Evolutionary conservation across 2,888 invertebrate species (phyloP), one percentile per base, ranked within the genome.

Genomic region (Amphipoea oculea): DNA sequence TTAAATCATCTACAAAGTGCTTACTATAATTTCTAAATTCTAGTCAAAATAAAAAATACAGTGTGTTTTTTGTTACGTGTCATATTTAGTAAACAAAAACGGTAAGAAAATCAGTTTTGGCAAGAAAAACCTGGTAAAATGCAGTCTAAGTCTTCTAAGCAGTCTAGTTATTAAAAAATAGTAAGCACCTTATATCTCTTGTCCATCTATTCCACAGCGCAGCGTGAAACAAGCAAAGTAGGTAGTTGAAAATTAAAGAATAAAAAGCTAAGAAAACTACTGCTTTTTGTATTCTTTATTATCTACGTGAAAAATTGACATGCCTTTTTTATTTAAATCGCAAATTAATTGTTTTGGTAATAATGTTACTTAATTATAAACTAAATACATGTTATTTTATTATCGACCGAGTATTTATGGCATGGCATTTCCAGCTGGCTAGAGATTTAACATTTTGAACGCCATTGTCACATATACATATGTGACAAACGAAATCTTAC

Each of bases 161-260:
- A n/a, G 4, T 42, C 81, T 72, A 85, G n/a, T 5, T 69, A 86
- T 63, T 36, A 68, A 68, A 71, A 66, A 67, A 63, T 65, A 74
- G 60, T 74, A 79, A 87, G 83, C 86, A 89, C 88, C 88, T 89
- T 85, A 63, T 81, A 83, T 83, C 79, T 82, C 76, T 83, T 87
- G 78, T 78, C 83, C 80, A 73, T 79, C 88, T 88, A 76, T n/a
- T 82, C 77, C 81, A 75, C 72, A 85, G 81, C 73, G 88, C 88
- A 89, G 82, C 82, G 60, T 88, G 89, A 71, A 88, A 88, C 88
- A 89, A 87, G 86, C 66, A 77, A 71, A 72, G 23, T 14, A 45
- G 36, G 23, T 14, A 45, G 36, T 42, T 63, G 9, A 65, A 65
- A 63, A 62, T 84, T 85, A 42, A 45, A 67, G 17, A n/a, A n/a